A percentile compares a stretch with the other conserved stretches of the same genome.
These are phyloP conservation scores for Rotaria macrura DNA, from an alignment of 2,888 invertebrate genomes.

Conservation along the genomic window DNA sequence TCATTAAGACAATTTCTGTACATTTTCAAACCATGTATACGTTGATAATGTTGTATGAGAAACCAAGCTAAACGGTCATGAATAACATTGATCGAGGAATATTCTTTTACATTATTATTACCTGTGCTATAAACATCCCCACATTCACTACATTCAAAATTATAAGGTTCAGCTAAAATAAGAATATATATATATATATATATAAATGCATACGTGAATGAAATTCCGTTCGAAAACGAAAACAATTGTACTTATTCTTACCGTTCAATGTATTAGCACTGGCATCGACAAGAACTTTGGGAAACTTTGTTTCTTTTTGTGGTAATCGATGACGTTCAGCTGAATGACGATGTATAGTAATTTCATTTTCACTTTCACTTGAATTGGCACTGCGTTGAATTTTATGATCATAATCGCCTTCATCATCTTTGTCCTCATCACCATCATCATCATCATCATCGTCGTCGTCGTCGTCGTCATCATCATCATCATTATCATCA, in stretches of 20 bases:
- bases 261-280: slow-evolving; percentile 13
- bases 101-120: background rate
- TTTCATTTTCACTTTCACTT: background rate
- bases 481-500: slow-evolving; percentile 17
- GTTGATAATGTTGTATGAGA: slow-evolving; percentile 13
- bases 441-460: background rate
- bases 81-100: background rate
- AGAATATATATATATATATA: background rate
- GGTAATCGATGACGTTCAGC: background rate
- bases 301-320: background rate
- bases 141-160: slow-evolving; percentile 15
- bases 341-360: background rate
- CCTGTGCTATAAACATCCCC: slow-evolving; percentile 15
- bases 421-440: background rate
- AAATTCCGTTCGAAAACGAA: too few species aligned
- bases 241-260: too few species aligned
- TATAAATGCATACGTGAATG: too few species aligned
- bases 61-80: background rate
- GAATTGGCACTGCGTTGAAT: background rate
- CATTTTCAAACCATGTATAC: background rate
- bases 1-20: background rate
- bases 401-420: background rate
- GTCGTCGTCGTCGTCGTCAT: background rate
- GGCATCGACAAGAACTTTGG: background rate
- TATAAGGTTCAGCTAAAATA: background rate